A percentile compares a stretch with the other conserved stretches of the same genome.
These are phyloP conservation scores for Pachymerium ferrugineum DNA, from an alignment of 2,888 invertebrate species.

Conservation along the genomic window DNA sequence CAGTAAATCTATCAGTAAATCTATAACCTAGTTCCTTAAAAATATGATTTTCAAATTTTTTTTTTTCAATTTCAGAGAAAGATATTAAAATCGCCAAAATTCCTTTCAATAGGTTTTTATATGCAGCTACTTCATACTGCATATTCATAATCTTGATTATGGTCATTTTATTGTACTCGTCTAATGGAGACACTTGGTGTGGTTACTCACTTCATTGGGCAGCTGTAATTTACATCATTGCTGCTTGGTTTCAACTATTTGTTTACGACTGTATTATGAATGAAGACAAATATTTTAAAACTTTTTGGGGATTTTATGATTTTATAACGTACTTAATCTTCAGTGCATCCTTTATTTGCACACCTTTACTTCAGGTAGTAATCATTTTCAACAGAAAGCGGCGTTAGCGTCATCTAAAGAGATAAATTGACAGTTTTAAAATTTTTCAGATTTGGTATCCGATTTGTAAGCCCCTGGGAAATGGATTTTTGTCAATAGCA, in stretches of 20 bases:
- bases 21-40: too few relatives aligned
- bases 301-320: neutral
- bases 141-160: neutral
- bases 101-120: neutral
- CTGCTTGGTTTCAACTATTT: neutral
- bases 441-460: too few relatives aligned
- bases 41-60: neutral
- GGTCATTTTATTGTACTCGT: neutral
- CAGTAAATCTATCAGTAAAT: too few relatives aligned
- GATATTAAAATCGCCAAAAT: neutral
- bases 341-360: neutral
- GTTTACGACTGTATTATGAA: neutral
- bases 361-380: neutral
- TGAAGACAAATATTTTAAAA: neutral
- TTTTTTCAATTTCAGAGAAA: neutral
- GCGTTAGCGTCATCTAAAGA: too few relatives aligned
- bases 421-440: neutral
- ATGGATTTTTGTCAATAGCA: constrained; percentile 61
- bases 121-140: neutral
- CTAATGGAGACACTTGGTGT: neutral
- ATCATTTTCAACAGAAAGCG: too few relatives aligned
- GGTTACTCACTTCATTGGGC: neutral
- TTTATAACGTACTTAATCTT: neutral
- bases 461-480: constrained; percentile 54
- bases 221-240: neutral